These are phyloP conservation scores for Papilio polytes DNA, from an alignment of 1,140 invertebrate genomes.

Conservation along the genomic window DNA sequence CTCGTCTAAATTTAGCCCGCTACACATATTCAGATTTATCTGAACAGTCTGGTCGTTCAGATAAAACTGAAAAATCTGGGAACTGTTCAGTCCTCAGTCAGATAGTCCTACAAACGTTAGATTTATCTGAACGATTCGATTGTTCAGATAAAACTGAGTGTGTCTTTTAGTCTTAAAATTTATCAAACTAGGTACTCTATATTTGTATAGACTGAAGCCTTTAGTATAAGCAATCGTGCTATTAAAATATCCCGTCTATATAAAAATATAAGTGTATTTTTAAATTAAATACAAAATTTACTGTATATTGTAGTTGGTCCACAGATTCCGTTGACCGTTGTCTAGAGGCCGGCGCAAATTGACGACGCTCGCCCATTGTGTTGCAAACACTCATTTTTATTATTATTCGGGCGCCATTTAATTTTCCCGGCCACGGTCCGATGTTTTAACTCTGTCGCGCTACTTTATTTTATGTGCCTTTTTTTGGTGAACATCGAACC, in stretches of 20 bases:
- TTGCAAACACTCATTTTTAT: constrained; percentile 74
- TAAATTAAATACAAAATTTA: constrained; percentile 36
- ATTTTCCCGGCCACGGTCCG: constrained; percentile 59
- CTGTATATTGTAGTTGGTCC: constrained; percentile 25
- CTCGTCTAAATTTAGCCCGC: no score
- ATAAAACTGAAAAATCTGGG: no score
- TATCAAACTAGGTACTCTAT: not conserved
- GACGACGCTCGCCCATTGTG: constrained; percentile 59
- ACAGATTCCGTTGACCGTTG: constrained; percentile 23
- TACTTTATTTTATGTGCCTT: constrained; percentile 48
- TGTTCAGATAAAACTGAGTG: no score
- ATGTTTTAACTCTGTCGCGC: constrained; percentile 54
- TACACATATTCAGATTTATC: no score
- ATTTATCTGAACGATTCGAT: no score
- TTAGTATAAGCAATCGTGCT: not conserved
- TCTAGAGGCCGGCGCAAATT: constrained; percentile 43
- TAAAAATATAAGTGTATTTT: not conserved
- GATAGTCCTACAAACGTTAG: no score
- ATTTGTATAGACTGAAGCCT: not conserved
- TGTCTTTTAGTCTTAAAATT: not conserved
- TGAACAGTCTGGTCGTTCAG: no score
- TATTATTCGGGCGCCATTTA: constrained; percentile 67
- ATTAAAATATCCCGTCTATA: not conserved
- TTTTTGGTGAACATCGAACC: constrained; percentile 43
- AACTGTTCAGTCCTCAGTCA: no score